Percentiles rank a stretch among this genome's conserved stretches.
phyloP scores from a whole-genome alignment of 2,113 vertebrate genomes.

The Coregonus clupeaformis region DNA sequence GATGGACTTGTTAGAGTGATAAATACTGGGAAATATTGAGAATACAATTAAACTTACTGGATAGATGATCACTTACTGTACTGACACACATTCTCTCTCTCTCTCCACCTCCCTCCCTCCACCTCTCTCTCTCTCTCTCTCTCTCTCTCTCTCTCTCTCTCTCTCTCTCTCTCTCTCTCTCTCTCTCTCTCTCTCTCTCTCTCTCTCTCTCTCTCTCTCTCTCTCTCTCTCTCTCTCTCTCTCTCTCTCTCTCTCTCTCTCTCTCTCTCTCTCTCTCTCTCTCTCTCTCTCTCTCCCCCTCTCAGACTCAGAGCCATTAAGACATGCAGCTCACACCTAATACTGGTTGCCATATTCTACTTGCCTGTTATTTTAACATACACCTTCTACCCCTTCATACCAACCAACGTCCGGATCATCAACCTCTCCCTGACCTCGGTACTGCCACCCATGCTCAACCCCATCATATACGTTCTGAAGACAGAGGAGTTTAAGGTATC shows the following conservation, averaged over 20 bases:
- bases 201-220: too few relatives aligned
- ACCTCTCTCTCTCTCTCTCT: accelerated
- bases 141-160: accelerated
- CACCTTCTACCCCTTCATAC: slow-evolving; percentile 15
- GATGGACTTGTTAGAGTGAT: too few relatives aligned
- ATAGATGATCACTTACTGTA: too few relatives aligned
- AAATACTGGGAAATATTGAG: not conserved
- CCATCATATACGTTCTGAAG: slow-evolving; percentile 50
- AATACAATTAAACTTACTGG: not conserved
- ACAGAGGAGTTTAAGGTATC: slow-evolving; percentile 46
- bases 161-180: too few relatives aligned
- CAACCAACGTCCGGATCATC: slow-evolving; percentile 61
- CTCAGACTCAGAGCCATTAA: slow-evolving; percentile 31
- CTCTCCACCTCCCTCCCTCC: too few relatives aligned
- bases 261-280: too few relatives aligned
- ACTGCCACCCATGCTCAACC: slow-evolving; percentile 47
- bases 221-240: too few relatives aligned
- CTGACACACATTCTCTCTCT: too few relatives aligned
- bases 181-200: too few relatives aligned
- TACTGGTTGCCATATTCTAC: slow-evolving; percentile 33
- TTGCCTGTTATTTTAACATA: slow-evolving; percentile 28
- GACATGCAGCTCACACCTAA: slow-evolving; percentile 34
- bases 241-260: too few relatives aligned
- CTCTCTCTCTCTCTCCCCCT: too few relatives aligned
- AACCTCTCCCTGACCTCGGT: slow-evolving; percentile 60